phyloP scores from a whole-genome alignment of 2,888 invertebrate genomes.

The Erebia aethiops region DNA sequence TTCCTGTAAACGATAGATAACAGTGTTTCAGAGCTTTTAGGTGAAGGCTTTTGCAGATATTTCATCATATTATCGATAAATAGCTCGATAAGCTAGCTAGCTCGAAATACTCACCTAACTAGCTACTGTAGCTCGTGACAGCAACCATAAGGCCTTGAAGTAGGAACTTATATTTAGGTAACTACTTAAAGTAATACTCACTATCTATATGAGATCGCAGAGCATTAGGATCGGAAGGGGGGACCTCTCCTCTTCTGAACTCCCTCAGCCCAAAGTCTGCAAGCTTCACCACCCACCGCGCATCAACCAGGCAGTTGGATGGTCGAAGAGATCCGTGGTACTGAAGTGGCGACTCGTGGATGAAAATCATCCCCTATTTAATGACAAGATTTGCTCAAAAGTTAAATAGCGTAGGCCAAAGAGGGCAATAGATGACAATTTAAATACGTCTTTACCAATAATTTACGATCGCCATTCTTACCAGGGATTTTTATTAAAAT shows the following conservation, averaged over 20 bases:
- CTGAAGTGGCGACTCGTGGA: conserved; percentile 93
- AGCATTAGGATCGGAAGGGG: conserved; percentile 83
- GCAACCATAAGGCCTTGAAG: no score
- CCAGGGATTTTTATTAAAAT: no score
- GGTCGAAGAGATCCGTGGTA: conserved; percentile 95
- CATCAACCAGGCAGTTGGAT: conserved; percentile 96
- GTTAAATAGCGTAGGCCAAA: no score
- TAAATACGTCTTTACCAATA: no score
- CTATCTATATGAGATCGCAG: conserved; percentile 87
- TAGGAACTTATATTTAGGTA: neutral
- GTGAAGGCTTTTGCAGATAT: conserved; percentile 12
- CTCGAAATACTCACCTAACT: no score
- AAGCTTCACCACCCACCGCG: conserved; percentile 96
- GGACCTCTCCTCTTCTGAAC: conserved; percentile 90
- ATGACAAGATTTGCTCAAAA: neutral
- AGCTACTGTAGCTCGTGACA: no score
- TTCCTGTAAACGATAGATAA: conserved; percentile 24
- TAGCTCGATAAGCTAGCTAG: no score
- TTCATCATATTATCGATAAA: neutral
- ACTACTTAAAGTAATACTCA: conserved; percentile 64
- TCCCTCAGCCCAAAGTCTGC: conserved; percentile 95
- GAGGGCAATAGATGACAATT: no score
- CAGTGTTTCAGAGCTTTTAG: conserved; percentile 23
- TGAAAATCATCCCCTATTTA: conserved; percentile 92
- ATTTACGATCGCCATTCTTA: no score